phyloP scores from a whole-genome alignment of 2,888 invertebrate genomes.

The Cybosia mesomella region DNA sequence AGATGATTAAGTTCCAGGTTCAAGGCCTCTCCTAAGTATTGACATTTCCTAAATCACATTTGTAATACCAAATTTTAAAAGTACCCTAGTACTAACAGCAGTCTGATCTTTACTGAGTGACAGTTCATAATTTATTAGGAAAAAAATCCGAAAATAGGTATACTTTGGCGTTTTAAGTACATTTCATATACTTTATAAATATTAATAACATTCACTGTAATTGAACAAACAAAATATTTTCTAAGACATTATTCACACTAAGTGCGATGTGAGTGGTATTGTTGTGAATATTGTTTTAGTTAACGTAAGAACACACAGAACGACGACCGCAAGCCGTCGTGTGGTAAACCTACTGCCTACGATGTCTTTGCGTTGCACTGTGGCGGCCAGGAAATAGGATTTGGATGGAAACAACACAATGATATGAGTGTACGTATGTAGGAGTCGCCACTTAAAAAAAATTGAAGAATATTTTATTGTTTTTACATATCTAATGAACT shows the following conservation, averaged over 20 bases:
- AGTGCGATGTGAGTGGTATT: background rate
- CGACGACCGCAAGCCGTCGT: conserved; percentile 16
- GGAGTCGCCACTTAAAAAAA: background rate
- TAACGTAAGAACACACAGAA: conserved; percentile 11
- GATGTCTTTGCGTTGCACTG: background rate
- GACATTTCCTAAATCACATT: too few relatives aligned
- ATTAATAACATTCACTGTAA: background rate
- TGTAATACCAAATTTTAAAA: too few relatives aligned
- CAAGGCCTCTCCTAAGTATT: too few relatives aligned
- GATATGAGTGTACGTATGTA: background rate
- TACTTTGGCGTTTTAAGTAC: too few relatives aligned
- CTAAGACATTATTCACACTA: background rate
- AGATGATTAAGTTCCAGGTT: too few relatives aligned
- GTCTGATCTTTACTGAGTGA: too few relatives aligned
- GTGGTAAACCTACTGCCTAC: background rate
- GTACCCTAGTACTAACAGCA: too few relatives aligned
- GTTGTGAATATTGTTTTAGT: conserved; percentile 13
- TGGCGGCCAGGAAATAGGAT: background rate
- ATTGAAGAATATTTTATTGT: background rate
- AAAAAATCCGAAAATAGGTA: too few relatives aligned
- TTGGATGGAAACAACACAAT: background rate
- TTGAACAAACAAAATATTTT: background rate
- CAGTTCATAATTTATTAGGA: too few relatives aligned
- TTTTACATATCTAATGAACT: too few relatives aligned
- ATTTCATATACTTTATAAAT: too few relatives aligned